Conservation (phyloP, 2,888 invertebrate genomes). For the Amphiduros pacificus region DNA sequence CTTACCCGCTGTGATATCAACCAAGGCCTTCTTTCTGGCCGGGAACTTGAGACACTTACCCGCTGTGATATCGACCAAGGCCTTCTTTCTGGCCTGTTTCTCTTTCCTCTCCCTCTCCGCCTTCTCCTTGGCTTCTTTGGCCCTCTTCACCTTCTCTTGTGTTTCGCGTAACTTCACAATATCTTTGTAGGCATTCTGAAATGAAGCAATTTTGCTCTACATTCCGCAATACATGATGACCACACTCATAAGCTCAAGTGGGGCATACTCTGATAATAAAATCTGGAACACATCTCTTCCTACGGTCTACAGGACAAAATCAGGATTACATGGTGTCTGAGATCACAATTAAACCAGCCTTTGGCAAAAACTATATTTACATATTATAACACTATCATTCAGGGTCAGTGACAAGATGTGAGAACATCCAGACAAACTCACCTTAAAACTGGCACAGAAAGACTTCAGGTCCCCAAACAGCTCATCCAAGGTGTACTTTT, state of each 20-base stretch:
- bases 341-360: too few species aligned
- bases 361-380: too few species aligned
- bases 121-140: conserved; percentile 81
- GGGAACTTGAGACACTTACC: conserved; percentile 35
- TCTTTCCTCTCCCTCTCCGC: conserved; percentile 81
- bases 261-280: too few species aligned
- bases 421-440: too few species aligned
- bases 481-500: conserved; percentile 92
- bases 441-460: conserved; percentile 84
- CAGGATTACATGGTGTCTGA: too few species aligned
- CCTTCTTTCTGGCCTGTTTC: conserved; percentile 60
- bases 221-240: too few species aligned
- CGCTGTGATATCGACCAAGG: conserved; percentile 88
- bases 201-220: too few species aligned
- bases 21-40: conserved; percentile 66
- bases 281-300: too few species aligned
- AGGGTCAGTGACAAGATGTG: too few species aligned
- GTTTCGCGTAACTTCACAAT: conserved; percentile 80
- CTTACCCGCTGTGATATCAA: conserved; percentile 81
- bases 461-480: conserved; percentile 93
- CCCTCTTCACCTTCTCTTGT: conserved; percentile 80
- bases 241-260: too few species aligned
- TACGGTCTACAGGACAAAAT: too few species aligned
- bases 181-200: conserved; percentile 80
- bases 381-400: too few species aligned